Evolutionary conservation across 2,888 invertebrate species (phyloP).

Genomic region (Abrostola triplasia): DNA sequence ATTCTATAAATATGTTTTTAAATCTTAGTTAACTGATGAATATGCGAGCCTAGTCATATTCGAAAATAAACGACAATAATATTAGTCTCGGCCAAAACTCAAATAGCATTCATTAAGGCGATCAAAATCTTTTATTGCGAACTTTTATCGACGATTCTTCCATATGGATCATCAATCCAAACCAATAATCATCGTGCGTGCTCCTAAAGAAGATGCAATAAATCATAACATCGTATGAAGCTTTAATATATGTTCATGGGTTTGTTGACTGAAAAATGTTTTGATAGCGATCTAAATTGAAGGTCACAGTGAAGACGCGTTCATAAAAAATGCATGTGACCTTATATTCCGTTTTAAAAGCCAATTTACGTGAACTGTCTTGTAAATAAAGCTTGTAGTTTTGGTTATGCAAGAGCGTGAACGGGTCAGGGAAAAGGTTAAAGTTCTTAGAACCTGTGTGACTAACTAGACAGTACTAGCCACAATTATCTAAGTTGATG

Average conservation of each 20-base stretch:
- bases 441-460: conserved; percentile 12
- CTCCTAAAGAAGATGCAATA: conserved; percentile 32
- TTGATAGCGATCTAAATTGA: conserved; percentile 41
- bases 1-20: too few relatives aligned
- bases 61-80: too few relatives aligned
- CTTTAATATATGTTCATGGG: conserved; percentile 36
- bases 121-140: conserved; percentile 23
- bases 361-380: conserved; percentile 25
- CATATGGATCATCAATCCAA: conserved; percentile 32
- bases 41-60: too few relatives aligned
- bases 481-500: background rate
- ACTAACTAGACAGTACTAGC: background rate
- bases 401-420: conserved; percentile 12
- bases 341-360: conserved; percentile 17
- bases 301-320: conserved; percentile 31
- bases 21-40: too few relatives aligned
- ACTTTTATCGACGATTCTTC: conserved; percentile 36
- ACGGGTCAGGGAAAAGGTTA: conserved; percentile 20
- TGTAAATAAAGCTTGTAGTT: conserved; percentile 20
- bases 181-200: conserved; percentile 36
- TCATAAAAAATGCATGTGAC: conserved; percentile 32
- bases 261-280: conserved; percentile 24
- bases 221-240: conserved; percentile 42
- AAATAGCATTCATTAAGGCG: conserved; percentile 21
- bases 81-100: conserved; percentile 7